Conservation (phyloP, 2,797 vertebrate species). For the Xiphorhynchus erythropygius region DNA sequence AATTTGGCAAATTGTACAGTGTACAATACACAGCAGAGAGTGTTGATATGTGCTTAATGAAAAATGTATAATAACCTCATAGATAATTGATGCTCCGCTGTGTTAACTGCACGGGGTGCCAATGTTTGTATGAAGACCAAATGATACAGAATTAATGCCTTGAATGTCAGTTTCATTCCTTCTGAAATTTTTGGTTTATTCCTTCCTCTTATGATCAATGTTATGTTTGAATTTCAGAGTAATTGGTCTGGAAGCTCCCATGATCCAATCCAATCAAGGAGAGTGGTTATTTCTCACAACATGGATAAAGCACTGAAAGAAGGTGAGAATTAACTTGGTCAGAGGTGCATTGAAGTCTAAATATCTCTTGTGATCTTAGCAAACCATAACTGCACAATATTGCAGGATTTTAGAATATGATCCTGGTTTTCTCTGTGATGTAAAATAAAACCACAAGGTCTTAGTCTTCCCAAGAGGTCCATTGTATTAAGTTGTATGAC, state of each 20-base stretch:
- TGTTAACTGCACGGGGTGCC: not conserved
- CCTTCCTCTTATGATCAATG: not conserved
- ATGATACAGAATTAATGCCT: not conserved
- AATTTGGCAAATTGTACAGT: not conserved
- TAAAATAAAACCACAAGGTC: not conserved
- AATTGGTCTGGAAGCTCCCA: conserved; percentile 78
- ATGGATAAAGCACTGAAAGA: conserved; percentile 96
- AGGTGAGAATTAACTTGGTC: conserved; percentile 79
- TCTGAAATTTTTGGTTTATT: conserved; percentile 19
- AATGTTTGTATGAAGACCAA: not conserved
- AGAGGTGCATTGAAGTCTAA: not conserved
- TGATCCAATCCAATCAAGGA: conserved; percentile 84
- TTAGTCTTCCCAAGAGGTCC: not conserved
- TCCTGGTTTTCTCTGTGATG: not conserved
- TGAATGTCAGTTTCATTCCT: not conserved
- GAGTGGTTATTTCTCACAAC: conserved; percentile 93
- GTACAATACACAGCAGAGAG: fast-evolving
- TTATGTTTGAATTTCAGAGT: conserved; percentile 76
- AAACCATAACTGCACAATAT: not conserved
- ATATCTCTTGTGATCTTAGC: not conserved
- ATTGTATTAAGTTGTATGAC: not conserved
- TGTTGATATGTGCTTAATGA: not conserved
- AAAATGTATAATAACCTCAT: not conserved
- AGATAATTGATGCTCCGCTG: not conserved
- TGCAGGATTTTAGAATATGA: not conserved